Base-by-base conservation (phyloP, 2,888 invertebrate genomes). In the Acanthosepion lycidas region DNA sequence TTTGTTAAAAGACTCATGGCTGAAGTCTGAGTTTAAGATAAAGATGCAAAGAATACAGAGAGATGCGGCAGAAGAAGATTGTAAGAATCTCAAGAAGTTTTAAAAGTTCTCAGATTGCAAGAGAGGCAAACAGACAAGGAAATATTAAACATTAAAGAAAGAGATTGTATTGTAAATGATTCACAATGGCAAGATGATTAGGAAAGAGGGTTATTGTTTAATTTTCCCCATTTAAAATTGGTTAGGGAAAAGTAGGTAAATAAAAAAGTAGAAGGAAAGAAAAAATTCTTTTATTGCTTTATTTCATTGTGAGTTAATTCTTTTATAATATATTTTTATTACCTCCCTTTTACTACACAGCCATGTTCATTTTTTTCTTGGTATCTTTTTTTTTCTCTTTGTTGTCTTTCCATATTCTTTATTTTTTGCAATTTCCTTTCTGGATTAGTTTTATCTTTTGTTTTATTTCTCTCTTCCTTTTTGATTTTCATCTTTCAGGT, bases 131-230 rank as follows among this genome's bases (percentile, higher is more conserved):
- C 78, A 78, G 15, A 78, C 6, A 78, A 78, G 12, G 78, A n/a
- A 78, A 78, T 78, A 78, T 78, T 78, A n/a, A 78, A n/a, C n/a
- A 78, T 78, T 78, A 78, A 33, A 78, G 78, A 78, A 78, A 78
- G 78, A 78, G 78, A 15, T 78, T 78, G 9, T 78, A 78, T 59
- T 59, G 59, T 59, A 59, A 59, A 59, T 59, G 59, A 59, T 59
- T 59, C 59, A 59, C 59, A 59, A 59, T 78, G n/a, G 33, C 78
- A 23, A n/a, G n/a, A 78, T 78, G n/a, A 78, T n/a, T 15, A 78
- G 78, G 78, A 78, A 78, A 78, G 78, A 78, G n/a, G 8, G 15
- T 78, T 78, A 78, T 78, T 78, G n/a, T 78, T 33, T 78, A n/a
- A n/a, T 33, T n/a, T 78, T 33, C 78, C 5, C n/a, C n/a, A 78